Base-by-base conservation (phyloP, 2,888 invertebrate genomes). In the Clanis bilineata region DNA sequence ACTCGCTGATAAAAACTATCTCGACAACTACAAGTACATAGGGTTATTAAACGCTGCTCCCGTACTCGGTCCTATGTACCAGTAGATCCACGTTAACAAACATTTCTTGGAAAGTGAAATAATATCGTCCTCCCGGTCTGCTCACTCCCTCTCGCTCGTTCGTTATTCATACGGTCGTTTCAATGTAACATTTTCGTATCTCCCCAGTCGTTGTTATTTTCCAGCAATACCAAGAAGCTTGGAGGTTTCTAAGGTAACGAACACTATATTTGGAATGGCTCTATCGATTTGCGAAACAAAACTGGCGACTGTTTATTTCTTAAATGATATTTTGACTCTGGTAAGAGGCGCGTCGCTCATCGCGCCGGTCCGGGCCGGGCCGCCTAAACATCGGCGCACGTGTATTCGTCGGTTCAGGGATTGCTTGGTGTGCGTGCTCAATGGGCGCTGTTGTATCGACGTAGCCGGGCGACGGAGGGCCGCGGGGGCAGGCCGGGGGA, bases 361-460 rank as follows among this genome's bases (percentile, higher is more conserved):
- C 36, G 21, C 55, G 32, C 41, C 41, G 39, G 39, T 43, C 32
- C 51, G 38, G 55, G 15, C 47, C 25, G 57, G 41, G 67, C 62
- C 64, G 69, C 65, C 59, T 63, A 68, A 65, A 66, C 69, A 65
- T 70, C 66, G 64, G 44, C 61, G 65, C 73, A 72, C 74, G 72
- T 73, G 72, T 75, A 73, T 47, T 38, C 22, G 21, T 41, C 47
- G 6, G 45, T 47, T 12, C 9, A 36, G 36, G 36, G 10, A 18
- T 45, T 36, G 47, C 25, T 28, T 38, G 47, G 75, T 68, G 78
- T 73, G 74, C 66, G 76, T 71, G 72, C 76, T 83, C 82, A 85
- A 80, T 85, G 86, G 80, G 85, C 73, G 80, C 74, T 71, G 68
- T 71, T 73, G 76, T 80, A 79, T 82, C 76, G 84, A 77, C 77